Evolutionary conservation across 2,888 invertebrate species (phyloP), one percentile per base, ranked within the genome.

Genomic region (Diarsia dahlii): DNA sequence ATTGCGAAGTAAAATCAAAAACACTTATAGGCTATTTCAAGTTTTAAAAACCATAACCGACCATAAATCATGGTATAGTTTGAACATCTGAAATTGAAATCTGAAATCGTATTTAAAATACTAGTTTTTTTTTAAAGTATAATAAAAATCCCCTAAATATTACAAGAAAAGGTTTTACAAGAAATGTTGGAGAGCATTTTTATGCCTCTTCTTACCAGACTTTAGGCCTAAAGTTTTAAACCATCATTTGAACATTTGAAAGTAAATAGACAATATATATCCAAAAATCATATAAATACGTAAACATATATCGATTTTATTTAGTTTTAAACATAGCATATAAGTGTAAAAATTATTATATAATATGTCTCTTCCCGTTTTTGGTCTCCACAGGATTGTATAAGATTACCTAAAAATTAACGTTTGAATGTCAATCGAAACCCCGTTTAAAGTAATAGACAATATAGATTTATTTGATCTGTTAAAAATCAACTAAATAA

Each of bases 141-240:
- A 13, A 50, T 6, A 10, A 39, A 74, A 56, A 9, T 10, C 13
- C 9, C 18, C 3, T 45, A 15, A 67, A 64, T 18, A 13, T 4
- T 48, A 1, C 20, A 28, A 9, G 9, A 65, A 48, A 39, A 1
- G 4, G 4, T 50, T 48, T 15, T 4, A 3, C 1, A 23, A 12
- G 4, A 23, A 0, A 56, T n/a, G 4, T 34, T 54, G 10, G 46
- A 50, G 15, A 54, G 39, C 0, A n/a, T 23, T 56, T 58, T 1
- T 39, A 18, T 63, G 23, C 39, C 52, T 71, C 45, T 76, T 9
- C 3, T 6, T 13, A 0, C 0, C 45, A 52, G 9, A 64, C 10
- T 74, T 68, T 85, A 85, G 86, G 85, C 86, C 85, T 86, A 85
- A 84, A 85, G 10, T 58, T 74, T 23, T 28, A 50, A 48, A 64